Evolutionary conservation across 1,140 invertebrate genomes (phyloP), one percentile per base, ranked within the genome.

Genomic region (Latrodectus geometricus): DNA sequence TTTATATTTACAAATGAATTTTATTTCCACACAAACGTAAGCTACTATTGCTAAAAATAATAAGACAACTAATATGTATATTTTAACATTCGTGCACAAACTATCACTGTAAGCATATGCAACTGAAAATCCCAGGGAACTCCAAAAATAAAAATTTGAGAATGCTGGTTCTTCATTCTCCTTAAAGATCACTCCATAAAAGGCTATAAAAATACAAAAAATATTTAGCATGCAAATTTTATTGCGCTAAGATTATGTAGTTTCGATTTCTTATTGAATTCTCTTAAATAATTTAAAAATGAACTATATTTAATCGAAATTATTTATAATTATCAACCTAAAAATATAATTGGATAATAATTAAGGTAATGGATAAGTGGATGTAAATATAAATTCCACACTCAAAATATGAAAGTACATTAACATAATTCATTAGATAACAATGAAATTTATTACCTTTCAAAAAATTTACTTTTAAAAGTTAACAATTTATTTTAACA

Each of bases 151-250:
- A 91, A 96, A 98, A 92, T 98, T 98, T 86, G 97, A 97, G 93
- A 99, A 99, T 0, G 97, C 97, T 0, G 97, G 96, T 91, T 99
- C 97, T 90, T 98, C 97, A 91, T 97, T 96, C 65, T 96, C 94
- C 80, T 96, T 93, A 92, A 98, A 98, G 23, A 98, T 93, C 11
- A 97, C 96, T 50, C 98, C 96, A 90, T 98, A 97, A 52, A 98
- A 93, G 90, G 96, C 96, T 97, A 92, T 0, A 91, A 88, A 90
- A 87, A 5, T 35, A 35, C 1, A 52, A 77, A 9, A 84, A 11
- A 35, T 76, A 17, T n/a, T 50, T 50, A 35, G 20, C 8, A 21
- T 15, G 4, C 1, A 4, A n/a, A 17, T 73, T 49, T 21, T 75
- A 75, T 52, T 20, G 9, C 23, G n/a, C 35, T 35, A 3, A 35